phyloP scores from a whole-genome alignment of 2,888 invertebrate genomes.

The Dolichomitus sp. region DNA sequence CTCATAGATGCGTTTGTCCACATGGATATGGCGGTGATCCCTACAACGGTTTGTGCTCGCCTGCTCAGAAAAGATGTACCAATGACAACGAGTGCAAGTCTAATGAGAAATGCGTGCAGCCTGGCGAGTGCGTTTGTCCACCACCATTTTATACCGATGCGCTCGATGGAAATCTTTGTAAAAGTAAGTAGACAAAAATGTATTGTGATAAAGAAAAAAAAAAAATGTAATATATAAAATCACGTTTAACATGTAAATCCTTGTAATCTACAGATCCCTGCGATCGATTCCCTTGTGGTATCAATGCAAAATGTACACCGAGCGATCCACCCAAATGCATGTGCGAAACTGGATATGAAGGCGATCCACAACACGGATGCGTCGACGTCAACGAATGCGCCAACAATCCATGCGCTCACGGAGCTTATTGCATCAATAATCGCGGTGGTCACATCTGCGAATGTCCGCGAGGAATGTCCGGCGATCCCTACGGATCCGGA shows the following conservation, averaged over 20 bases:
- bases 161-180: constrained; percentile 94
- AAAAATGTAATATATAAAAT: not conserved
- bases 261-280: constrained; percentile 89
- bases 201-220: not conserved
- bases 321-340: constrained; percentile 96
- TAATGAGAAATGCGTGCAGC: constrained; percentile 96
- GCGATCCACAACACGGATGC: constrained; percentile 94
- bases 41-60: constrained; percentile 93
- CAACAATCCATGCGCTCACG: constrained; percentile 94
- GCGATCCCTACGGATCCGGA: constrained; percentile 94
- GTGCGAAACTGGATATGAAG: constrained; percentile 95
- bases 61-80: constrained; percentile 93
- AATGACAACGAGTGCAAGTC: constrained; percentile 94
- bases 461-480: constrained; percentile 93
- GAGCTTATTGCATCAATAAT: constrained; percentile 95
- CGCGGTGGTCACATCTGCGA: constrained; percentile 95
- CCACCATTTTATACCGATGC: constrained; percentile 96
- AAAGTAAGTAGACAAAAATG: constrained; percentile 87
- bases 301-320: constrained; percentile 96
- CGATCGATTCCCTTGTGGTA: constrained; percentile 95
- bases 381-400: constrained; percentile 95
- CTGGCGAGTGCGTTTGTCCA: constrained; percentile 96
- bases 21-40: constrained; percentile 94
- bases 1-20: constrained; percentile 94
- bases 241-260: not conserved